phyloP scores from a whole-genome alignment of 2,113 vertebrate species.

The Pyrgilauda ruficollis region DNA sequence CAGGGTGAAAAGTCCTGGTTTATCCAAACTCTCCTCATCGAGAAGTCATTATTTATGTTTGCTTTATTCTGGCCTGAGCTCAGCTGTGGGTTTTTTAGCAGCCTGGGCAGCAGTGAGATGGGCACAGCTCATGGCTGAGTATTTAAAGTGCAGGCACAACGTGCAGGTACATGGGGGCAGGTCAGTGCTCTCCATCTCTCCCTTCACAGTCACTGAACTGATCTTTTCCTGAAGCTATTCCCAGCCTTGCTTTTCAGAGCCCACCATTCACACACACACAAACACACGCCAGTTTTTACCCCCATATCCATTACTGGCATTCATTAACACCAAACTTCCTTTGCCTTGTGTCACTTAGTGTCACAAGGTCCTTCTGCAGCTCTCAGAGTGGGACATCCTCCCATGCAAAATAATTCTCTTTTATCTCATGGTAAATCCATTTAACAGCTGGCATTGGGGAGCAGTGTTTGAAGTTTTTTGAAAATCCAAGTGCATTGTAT shows the following conservation, averaged over 20 bases:
- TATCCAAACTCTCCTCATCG: not conserved
- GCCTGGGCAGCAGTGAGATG: not conserved
- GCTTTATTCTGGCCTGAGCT: not conserved
- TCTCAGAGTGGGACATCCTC: not conserved
- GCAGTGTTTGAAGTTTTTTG: not conserved
- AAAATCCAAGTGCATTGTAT: not conserved
- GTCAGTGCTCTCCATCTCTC: not conserved
- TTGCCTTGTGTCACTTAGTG: not conserved
- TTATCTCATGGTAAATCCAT: not conserved
- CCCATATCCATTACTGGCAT: not conserved
- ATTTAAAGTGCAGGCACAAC: not conserved
- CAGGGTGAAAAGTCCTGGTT: not conserved
- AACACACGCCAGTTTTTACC: not conserved
- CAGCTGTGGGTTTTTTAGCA: not conserved
- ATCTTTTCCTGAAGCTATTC: not conserved
- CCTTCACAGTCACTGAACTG: not conserved
- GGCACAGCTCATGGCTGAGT: not conserved
- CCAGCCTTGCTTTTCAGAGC: not conserved
- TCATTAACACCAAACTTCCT: not conserved
- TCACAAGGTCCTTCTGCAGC: not conserved
- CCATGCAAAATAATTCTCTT: not conserved
- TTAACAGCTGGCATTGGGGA: not conserved
- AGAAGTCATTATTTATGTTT: not conserved
- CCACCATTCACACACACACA: not conserved
- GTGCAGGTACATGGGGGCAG: fast-evolving